Base-by-base conservation (phyloP, 2,888 invertebrate genomes). In the Boloria euphrosyne region DNA sequence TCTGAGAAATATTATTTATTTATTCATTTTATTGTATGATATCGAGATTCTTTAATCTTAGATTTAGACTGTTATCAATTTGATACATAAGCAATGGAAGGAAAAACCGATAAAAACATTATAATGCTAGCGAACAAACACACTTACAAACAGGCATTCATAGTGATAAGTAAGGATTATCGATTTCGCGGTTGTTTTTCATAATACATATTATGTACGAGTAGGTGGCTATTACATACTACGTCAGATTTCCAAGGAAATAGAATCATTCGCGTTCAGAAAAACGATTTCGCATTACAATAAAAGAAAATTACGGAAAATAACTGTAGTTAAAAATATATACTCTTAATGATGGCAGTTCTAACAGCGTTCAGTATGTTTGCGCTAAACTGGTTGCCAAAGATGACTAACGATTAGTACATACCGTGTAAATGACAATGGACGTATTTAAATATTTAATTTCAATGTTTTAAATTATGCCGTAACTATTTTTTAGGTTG, bases 281-380 rank as follows among this genome's bases (percentile, higher is more conserved):
- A 53, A 17, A 49, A 59, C 47, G 38, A 38, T 49, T 49, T 59
- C 31, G 49, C 17, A 3, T 49, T 49, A 17, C 10, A 59, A 49
- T 38, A 31, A 27, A 57, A 47, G 49, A 31, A 49, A 49, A 59
- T 59, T 49, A 59, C 14, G 59, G 49, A 59, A 49, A 59, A 59
- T 59, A 59, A 49, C 59, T 6, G 31, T 17, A 49, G 49, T 14
- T 31, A 27, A 17, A 46, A 44, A 22, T 57, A 44, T 18, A 46
- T 46, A 18, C 14, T 55, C 18, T 7, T 58, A 58, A 59, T 16
- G 55, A 55, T 44, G 44, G 14, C 13, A 38, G 38, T 59, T 38
- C 13, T 14, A 14, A 17, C 17, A 14, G 4, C 13, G 17, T 31
- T 13, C 13, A 59, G 1, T 31, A 7, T 44, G 18, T 44, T 31